phyloP scores from a whole-genome alignment of 2,888 invertebrate genomes.

The Leptopilina drosophilae region DNA sequence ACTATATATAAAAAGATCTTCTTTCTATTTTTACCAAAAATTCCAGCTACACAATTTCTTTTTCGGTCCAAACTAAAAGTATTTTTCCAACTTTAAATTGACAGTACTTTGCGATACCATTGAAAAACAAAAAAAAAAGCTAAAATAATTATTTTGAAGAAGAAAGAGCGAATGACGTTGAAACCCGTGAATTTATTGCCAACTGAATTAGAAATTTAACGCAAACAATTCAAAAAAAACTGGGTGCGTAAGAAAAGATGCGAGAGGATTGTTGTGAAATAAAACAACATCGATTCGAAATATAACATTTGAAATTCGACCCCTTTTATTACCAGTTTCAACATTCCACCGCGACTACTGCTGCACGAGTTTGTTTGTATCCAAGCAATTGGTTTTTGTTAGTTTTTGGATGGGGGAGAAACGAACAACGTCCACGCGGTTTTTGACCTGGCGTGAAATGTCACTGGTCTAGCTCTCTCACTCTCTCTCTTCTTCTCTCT shows the following conservation, averaged over 20 bases:
- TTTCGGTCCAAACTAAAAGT: too few relatives aligned
- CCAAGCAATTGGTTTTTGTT: conserved; percentile 31
- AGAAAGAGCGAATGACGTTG: too few relatives aligned
- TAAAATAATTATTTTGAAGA: neutral
- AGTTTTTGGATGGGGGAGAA: neutral
- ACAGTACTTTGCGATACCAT: too few relatives aligned
- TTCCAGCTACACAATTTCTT: too few relatives aligned
- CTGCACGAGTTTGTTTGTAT: neutral
- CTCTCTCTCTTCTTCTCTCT: too few relatives aligned
- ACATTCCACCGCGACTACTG: conserved; percentile 16
- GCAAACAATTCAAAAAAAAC: neutral
- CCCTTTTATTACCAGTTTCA: conserved; percentile 29
- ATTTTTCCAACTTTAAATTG: too few relatives aligned
- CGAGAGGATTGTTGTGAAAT: neutral
- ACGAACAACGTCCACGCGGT: conserved; percentile 1
- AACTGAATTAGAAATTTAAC: neutral
- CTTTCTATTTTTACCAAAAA: too few relatives aligned
- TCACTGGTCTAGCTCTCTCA: conserved; percentile 30
- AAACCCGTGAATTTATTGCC: neutral
- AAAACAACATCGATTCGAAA: conserved; percentile 21
- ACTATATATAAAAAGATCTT: too few relatives aligned
- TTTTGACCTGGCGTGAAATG: conserved; percentile 38
- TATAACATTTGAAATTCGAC: conserved; percentile 27
- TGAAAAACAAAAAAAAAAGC: too few relatives aligned
- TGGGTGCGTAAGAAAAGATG: neutral